Base-by-base conservation (phyloP, 2,797 vertebrate genomes). In the Poecile montanus region DNA sequence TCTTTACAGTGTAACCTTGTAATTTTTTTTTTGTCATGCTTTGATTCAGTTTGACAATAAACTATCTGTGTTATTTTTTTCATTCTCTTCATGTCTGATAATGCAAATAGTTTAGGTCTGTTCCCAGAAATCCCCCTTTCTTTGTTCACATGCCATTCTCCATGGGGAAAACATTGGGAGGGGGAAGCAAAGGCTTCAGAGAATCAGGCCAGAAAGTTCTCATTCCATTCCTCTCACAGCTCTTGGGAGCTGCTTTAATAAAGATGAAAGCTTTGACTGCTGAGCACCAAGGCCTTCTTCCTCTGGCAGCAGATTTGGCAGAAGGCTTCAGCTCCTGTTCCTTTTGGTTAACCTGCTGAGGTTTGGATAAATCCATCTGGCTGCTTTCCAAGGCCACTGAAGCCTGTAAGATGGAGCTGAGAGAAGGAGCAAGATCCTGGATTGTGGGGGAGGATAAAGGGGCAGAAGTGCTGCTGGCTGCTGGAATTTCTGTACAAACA, bases 1-100 rank as follows among this genome's bases (percentile, higher is more conserved):
- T 62, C 40, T 89, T 88, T 67, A 77, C 21, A 4, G 67, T 93
- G 88, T 89, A 95, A 79, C 67, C 75, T 45, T 73, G 56, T 91
- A 79, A 58, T 9, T 23, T 32, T 45, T 42, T 56, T 67, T 56
- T 65, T 67, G 72, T 18, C 60, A 74, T 91, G 84, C 86, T 92
- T 95, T 87, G 77, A 79, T 94, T 92, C 66, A 5, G 38, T 85
- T 94, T 91, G 81, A 79, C 66, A 93, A 95, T 95, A 95, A 96
- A 95, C 63, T 40, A 6, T 85, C 60, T 73, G 30, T 80, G 58
- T 79, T 92, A 51, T 86, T 93, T 91, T 94, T 95, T 95, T 76
- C 94, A 85, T 96, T 74, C 22, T 95, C 56, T 95, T 84, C 42
- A 47, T 63, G 84, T 76, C 81, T 95, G 84, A 65, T 87, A 40